Evolutionary conservation across 1,140 invertebrate species (phyloP), one percentile per base, ranked within the genome.

Genomic region (Zeugodacus cucurbitae): DNA sequence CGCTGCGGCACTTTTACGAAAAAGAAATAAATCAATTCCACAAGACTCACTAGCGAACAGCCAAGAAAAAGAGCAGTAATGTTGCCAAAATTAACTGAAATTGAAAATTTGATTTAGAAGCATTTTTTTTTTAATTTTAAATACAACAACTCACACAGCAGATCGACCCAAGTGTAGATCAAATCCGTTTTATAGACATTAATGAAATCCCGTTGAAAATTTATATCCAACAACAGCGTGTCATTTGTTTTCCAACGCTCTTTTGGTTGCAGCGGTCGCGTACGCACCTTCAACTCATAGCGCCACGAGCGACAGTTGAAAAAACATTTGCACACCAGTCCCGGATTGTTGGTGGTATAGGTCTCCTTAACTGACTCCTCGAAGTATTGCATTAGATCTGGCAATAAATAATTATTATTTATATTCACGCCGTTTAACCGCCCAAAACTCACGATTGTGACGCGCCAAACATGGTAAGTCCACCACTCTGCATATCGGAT

Each of bases 41-140:
- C 95, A 4, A 95, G 95, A 0, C 95, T 95, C 1, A 96, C 91
- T 20, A 96, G 91, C 57, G 95, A 96, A 91, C 96, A 96, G 0
- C 96, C 96, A 1, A 96, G 91, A 91, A 96, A 96, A 3, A 96
- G 93, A 1, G 96, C 96, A 4, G 96, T 96, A 87, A 96, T 96
- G 29, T 96, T 96, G 32, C 95, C 95, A 90, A 96, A 96, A n/a
- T 95, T 95, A 48, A 95, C 95, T 95, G 90, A 41, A 94, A 93
- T 2, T 41, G 74, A 86, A 85, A 54, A 26, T 26, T 11, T 57
- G 3, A 3, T 41, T 3, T 41, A 41, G 7, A 41, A 41, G n/a
- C n/a, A n/a, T n/a, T 41, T 7, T 41, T 3, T 41, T 41, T 41
- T 41, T 41, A 41, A 3, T 41, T 41, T n/a, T 20, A 2, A 37